Base-by-base conservation (phyloP, 1,140 invertebrate species). In the Drosophila punjabiensis region DNA sequence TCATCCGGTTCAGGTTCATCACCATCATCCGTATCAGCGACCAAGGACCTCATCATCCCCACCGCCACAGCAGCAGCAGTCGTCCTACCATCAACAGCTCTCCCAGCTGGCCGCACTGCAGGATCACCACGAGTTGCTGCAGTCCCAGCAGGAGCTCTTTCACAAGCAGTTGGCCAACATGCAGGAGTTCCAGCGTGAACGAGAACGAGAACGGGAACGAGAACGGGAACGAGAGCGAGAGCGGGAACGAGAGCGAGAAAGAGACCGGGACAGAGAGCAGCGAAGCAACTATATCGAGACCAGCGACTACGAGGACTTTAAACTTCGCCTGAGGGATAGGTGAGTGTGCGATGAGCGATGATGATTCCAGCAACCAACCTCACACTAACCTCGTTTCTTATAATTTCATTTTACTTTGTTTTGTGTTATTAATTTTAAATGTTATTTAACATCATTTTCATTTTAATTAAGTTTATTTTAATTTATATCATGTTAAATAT, bases 321-420 rank as follows among this genome's bases (percentile, higher is more conserved):
- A 92, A 61, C 86, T 87, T 81, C 91, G 91, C 76, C 91, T 93
- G 83, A 91, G 88, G 91, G 92, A 93, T 88, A 92, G 92, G 92
- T 93, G 80, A 93, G 92, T 91, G 92, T 91, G 69, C 74, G 67
- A n/a, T n/a, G n/a, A 63, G 78, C 47, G 61, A 75, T 3, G 24
- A 24, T 52, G 16, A 33, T 37, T 20, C 16, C 20, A 59, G 33
- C 39, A 61, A 28, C 32, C 28, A n/a, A 63, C 14, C 45, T 20
- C 47, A 55, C 50, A 66, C 74, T 50, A 55, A 75, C 28, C 47
- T 24, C 4, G 4, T 11, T 5, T 35, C 16, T 33, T 43, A 33
- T 32, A 18, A 18, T 76, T 16, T 28, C 16, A n/a, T 45, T 11
- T 28, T 10, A 2, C 7, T 30, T 20, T 20, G 8, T 33, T 55